Evolutionary conservation across 2,797 vertebrate genomes (phyloP), one percentile per base, ranked within the genome.

Genomic region (Pelobates cultripes): DNA sequence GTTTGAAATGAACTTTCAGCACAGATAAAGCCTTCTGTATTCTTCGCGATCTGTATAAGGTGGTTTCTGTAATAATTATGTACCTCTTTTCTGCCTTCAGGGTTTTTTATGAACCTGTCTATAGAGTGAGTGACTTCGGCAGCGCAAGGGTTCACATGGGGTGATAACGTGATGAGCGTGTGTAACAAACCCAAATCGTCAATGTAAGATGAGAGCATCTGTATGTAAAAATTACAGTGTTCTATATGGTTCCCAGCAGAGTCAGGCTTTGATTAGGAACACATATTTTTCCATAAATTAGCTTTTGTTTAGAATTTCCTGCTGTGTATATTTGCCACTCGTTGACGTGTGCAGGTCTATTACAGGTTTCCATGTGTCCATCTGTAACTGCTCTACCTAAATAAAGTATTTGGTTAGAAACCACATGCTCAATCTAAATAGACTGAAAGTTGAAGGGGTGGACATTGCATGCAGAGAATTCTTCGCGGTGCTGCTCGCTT

Each of bases 251-350:
- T 91, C 90, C 94, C 93, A 87, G 87, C 4, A 15, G 91, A 90
- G 92, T 87, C 89, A 86, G 87, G 89, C 89, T 91, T 90, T 94
- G 93, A 94, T 95, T 93, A 95, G 92, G 92, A 91, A 90, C 91
- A 91, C 93, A 94, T 88, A 91, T 92, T 94, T 95, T 93, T 94
- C 92, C 93, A 95, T 95, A 94, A 95, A 94, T 95, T 93, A 92
- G 89, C 87, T 90, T 92, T 92, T 90, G 92, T 93, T 91, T 92
- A 90, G 87, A 89, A 89, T 86, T 89, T 92, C 94, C 93, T 87
- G 90, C 92, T 92, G 93, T 85, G 93, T 90, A 90, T 91, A 89
- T 87, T 91, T 88, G 88, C 87, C 90, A 89, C 89, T 87, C 89
- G 90, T 93, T 84, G 81, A 90, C 92, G 92, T 14, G 78, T 87